Conservation (phyloP, 2,113 vertebrate genomes). For the Gopherus evgoodei region DNA sequence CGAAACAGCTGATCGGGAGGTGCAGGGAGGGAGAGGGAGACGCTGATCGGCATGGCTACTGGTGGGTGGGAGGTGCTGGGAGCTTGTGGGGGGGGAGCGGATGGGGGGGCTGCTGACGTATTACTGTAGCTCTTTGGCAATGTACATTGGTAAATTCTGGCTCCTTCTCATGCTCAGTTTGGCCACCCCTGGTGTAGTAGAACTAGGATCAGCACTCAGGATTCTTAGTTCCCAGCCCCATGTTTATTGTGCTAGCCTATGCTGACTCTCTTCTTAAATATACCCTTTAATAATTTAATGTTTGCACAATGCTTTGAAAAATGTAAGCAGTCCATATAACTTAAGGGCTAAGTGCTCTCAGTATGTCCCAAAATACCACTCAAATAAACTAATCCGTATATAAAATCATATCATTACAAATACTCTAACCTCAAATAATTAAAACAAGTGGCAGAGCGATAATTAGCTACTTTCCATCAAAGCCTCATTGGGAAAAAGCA, state of each 20-base stretch:
- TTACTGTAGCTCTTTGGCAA: too few species aligned
- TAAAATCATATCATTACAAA: neutral
- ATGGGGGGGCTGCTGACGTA: too few species aligned
- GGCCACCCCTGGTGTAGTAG: neutral
- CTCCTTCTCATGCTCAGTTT: too few species aligned
- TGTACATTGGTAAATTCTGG: too few species aligned
- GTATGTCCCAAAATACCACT: rapidly evolving
- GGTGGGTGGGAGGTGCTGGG: too few species aligned
- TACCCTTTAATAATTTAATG: neutral
- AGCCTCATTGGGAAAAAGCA: conserved; percentile 12
- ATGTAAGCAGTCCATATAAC: neutral
- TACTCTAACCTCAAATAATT: neutral
- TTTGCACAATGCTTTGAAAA: neutral
- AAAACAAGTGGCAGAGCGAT: neutral
- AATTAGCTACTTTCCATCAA: conserved; percentile 35
- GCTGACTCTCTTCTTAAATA: neutral
- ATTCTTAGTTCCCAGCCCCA: neutral
- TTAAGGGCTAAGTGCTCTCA: neutral
- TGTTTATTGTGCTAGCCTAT: neutral
- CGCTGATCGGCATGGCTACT: too few species aligned
- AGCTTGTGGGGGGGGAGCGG: too few species aligned
- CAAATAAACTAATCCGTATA: neutral
- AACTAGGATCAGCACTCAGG: neutral
- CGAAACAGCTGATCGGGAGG: too few species aligned
- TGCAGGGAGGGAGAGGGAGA: too few species aligned